Evolutionary conservation across 2,888 invertebrate genomes (phyloP).

Genomic region (Epinotia demarniana): DNA sequence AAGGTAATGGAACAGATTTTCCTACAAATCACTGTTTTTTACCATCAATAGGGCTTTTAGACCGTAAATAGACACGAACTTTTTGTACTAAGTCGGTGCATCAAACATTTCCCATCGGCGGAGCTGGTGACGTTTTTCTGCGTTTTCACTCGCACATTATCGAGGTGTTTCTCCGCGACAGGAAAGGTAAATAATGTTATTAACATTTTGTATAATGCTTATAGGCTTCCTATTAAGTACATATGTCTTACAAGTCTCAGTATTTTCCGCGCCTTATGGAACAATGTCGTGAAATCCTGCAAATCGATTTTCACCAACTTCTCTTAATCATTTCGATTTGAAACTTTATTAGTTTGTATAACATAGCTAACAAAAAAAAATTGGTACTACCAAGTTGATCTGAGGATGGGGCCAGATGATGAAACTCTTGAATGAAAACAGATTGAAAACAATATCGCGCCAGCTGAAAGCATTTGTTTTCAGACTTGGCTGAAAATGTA

Average conservation of each 20-base stretch:
- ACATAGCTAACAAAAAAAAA: too few relatives aligned
- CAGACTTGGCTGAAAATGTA: too few relatives aligned
- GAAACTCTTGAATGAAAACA: too few relatives aligned
- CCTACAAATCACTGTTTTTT: constrained; percentile 37
- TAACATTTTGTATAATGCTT: background rate
- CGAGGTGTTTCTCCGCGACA: background rate
- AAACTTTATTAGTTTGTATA: too few relatives aligned
- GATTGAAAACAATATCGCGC: too few relatives aligned
- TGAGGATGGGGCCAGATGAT: too few relatives aligned
- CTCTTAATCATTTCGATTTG: too few relatives aligned
- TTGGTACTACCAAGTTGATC: too few relatives aligned
- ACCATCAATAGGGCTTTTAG: constrained; percentile 16
- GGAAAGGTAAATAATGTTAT: constrained; percentile 4
- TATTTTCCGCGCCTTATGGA: background rate
- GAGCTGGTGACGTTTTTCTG: background rate
- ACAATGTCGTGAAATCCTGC: background rate
- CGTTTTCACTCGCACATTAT: background rate
- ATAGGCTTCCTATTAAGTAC: background rate
- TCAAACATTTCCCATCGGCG: constrained; percentile 33
- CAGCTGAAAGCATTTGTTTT: too few relatives aligned
- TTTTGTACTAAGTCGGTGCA: constrained; percentile 31
- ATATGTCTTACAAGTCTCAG: background rate
- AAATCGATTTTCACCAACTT: too few relatives aligned
- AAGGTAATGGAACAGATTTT: constrained; percentile 30
- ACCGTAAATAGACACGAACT: constrained; percentile 16